phyloP scores from a whole-genome alignment of 2,888 invertebrate genomes.

The Drosophila neonasuta region DNA sequence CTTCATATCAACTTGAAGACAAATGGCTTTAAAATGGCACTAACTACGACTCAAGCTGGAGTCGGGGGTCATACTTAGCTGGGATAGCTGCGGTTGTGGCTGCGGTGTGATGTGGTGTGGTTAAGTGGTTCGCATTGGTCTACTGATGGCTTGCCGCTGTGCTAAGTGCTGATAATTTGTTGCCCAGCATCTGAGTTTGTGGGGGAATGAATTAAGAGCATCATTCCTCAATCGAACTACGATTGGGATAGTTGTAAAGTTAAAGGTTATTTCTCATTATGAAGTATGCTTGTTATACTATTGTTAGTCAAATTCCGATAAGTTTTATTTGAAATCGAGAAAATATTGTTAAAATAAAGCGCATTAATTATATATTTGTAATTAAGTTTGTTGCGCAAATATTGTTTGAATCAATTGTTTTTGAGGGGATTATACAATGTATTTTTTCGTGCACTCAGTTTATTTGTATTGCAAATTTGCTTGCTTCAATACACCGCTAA shows the following conservation, averaged over 20 bases:
- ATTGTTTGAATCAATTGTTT: background rate
- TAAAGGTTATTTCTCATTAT: too few species aligned
- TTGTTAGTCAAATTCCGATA: too few species aligned
- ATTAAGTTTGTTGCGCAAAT: slow-evolving; percentile 1
- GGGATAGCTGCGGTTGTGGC: slow-evolving; percentile 4
- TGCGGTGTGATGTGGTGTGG: slow-evolving; percentile 19
- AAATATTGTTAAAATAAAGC: background rate
- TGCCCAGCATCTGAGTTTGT: background rate
- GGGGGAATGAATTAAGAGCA: background rate
- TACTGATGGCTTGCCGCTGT: slow-evolving; percentile 34
- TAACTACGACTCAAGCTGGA: slow-evolving; percentile 4
- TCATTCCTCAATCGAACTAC: background rate
- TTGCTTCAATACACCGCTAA: slow-evolving; percentile 12
- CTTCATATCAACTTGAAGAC: slow-evolving; percentile 46
- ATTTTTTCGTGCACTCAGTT: slow-evolving; percentile 11
- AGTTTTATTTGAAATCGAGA: too few species aligned
- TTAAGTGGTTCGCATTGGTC: slow-evolving; percentile 46
- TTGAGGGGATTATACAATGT: background rate
- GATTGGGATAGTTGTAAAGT: too few species aligned
- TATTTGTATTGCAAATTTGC: slow-evolving; percentile 19
- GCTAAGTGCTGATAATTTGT: slow-evolving; percentile 44
- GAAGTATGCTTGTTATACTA: too few species aligned
- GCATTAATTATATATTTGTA: background rate
- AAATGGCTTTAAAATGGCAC: slow-evolving; percentile 47
- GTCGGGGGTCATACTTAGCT: slow-evolving; percentile 4